Base-by-base conservation (phyloP, 2,113 vertebrate genomes). In the Aramus guarauna region DNA sequence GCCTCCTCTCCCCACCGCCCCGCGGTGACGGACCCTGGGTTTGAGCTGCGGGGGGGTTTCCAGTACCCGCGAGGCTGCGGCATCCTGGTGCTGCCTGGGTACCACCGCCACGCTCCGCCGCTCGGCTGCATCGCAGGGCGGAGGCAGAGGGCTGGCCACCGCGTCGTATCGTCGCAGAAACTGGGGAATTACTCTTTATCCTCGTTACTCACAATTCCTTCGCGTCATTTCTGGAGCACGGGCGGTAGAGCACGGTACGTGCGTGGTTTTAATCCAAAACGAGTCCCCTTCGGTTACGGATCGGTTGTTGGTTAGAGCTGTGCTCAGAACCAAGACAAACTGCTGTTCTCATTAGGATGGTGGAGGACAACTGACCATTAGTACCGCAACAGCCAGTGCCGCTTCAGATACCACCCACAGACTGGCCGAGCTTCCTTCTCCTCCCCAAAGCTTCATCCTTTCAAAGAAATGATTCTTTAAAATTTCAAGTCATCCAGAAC, bases 11-110 rank as follows among this genome's bases (percentile, higher is more conserved):
- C 24, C 22, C 36, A 10, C 15, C 1, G 2, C 24, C 52, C n/a
- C 0, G 7, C 27, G 24, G n/a, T 2, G 5, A 36, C 27, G 2
- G 1, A 9, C 48, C 45, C 60, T 52, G 67, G 17, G 4, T 20
- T 17, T 5, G 66, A 58, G 43, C 60, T 0, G 12, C 5, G 1
- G 11, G 6, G 41, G 75, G 23, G 13, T 37, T 45, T 12, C 67
- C 47, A 19, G 17, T 6, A 52, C 17, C 71, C 0, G 5, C 3
- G 41, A 41, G 79, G 85, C 64, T 24, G 85, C 74, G 45, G 74
- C 43, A 6, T 5, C 62, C 60, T 4, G 0, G 48, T 1, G 0
- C 68, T 36, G 18, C 73, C 21, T 0, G 0, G 30, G 68, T 4
- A 7, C 23, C 0, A 0, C 76, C 2, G 9, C 6, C 50, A 39